Conservation (phyloP, 2,797 vertebrate species). For the Rhadinocentrus ornatus region DNA sequence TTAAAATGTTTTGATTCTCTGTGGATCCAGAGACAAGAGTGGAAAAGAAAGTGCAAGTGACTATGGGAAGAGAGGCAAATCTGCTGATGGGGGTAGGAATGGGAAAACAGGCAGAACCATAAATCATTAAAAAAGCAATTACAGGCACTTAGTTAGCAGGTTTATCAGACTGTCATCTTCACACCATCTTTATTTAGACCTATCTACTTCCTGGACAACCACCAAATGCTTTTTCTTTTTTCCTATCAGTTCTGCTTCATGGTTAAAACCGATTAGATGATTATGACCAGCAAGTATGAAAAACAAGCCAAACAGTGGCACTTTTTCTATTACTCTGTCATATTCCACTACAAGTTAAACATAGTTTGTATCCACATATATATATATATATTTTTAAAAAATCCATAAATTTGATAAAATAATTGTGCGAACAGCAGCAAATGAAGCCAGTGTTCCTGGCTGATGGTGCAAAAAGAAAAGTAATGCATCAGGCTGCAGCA, state of each 20-base stretch:
- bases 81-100: not conserved
- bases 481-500: no score
- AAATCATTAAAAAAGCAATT: slow-evolving; percentile 58
- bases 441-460: no score
- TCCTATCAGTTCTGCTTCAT: not conserved
- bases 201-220: slow-evolving; percentile 37
- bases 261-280: not conserved
- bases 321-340: no score
- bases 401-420: no score
- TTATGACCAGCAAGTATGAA: slow-evolving; percentile 13
- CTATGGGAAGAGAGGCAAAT: slow-evolving; percentile 1
- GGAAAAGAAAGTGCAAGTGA: not conserved
- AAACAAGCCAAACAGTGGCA: no score
- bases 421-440: no score
- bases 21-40: not conserved
- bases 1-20: no score
- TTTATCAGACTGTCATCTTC: slow-evolving; percentile 52
- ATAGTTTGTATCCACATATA: no score
- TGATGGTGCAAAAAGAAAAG: no score
- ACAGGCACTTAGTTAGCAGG: slow-evolving; percentile 33
- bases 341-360: no score
- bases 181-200: slow-evolving; percentile 43
- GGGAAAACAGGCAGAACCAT: slow-evolving; percentile 18
- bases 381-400: no score
- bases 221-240: slow-evolving; percentile 15